Base-by-base conservation (phyloP, 2,113 vertebrate species). In the Toxostoma redivivum region DNA sequence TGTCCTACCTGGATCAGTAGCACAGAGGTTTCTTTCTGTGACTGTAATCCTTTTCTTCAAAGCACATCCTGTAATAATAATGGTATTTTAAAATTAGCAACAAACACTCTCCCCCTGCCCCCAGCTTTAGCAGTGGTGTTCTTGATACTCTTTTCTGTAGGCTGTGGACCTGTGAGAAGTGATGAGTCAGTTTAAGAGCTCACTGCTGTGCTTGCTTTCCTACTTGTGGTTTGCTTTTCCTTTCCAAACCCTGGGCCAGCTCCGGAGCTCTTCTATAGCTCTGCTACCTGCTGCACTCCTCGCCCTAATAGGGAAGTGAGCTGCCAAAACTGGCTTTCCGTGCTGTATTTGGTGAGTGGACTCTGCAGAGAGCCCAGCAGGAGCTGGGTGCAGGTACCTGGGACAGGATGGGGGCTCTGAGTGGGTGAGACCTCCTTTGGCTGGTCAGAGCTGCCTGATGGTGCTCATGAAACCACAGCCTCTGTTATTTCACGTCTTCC, bases 191-290 rank as follows among this genome's bases (percentile, higher is more conserved):
- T 86, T 69, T 30, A 57, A 60, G 37, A 57, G 47, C 85, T 90
- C 56, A 1, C 18, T 81, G 73, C 65, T 92, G 44, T 25, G 50
- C 42, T 64, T 78, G 56, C 47, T 88, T 72, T 65, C 60, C 76
- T 84, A 1, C 56, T 58, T 71, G n/a, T 15, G 44, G 47, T 87
- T 71, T 86, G 27, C 30, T 51, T 84, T 88, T 53, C 50, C 58
- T 69, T 91, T 47, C 87, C 73, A 51, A 50, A 14, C 9, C 1
- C 47, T 1, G 5, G 70, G 62, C 50, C 76, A 77, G 54, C 80
- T 65, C 58, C 0, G 0, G 74, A 82, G 57, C 53, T 88, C 16
- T 1, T 14, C 37, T 15, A 0, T 20, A 1, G 37, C 37, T 77
- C 62, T 53, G 40, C 30, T 71, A 7, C 23, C 61, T 77, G 74